Conservation (phyloP, 2,113 vertebrate species). For the Kobus ellipsiprymnus region DNA sequence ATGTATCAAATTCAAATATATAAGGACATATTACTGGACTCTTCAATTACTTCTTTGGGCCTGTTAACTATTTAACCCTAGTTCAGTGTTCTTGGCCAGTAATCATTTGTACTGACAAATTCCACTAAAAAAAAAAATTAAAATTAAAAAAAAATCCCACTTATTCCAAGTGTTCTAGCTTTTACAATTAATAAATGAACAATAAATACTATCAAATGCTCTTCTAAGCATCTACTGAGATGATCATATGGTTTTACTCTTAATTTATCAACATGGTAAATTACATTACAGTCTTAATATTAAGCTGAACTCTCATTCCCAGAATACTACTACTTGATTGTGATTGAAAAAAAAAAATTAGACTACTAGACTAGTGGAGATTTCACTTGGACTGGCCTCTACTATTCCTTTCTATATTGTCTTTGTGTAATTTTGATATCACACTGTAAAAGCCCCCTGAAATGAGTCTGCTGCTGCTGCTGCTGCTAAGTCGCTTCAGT, state of each 20-base stretch:
- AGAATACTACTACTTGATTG: background rate
- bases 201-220: background rate
- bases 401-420: background rate
- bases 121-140: background rate
- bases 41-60: background rate
- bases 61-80: background rate
- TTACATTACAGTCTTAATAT: background rate
- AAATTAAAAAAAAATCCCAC: background rate
- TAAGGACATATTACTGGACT: background rate
- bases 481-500: too few relatives aligned
- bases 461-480: background rate
- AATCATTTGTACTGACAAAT: background rate
- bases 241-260: background rate
- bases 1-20: background rate
- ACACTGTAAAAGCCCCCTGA: background rate
- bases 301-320: background rate
- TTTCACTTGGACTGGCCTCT: background rate
- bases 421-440: background rate
- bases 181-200: constrained; percentile 7
- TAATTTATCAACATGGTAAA: background rate
- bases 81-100: background rate
- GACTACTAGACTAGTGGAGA: background rate
- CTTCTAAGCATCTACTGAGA: background rate
- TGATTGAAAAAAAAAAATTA: background rate
- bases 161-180: background rate